Conservation (phyloP, 2,888 invertebrate genomes). For the Drosophila putrida region DNA sequence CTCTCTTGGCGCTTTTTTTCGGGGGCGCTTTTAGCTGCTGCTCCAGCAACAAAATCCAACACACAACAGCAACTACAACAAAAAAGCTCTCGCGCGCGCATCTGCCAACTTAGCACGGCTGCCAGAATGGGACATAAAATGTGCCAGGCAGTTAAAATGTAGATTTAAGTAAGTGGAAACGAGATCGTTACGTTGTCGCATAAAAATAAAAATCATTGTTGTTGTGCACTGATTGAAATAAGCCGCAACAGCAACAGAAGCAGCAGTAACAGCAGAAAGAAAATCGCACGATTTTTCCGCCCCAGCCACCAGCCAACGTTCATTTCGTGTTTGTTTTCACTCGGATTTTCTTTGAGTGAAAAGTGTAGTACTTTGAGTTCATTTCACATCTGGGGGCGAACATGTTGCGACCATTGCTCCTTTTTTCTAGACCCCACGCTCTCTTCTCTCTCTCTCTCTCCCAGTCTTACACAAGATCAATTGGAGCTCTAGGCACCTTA, state of each 20-base stretch:
- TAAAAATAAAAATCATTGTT: conserved; percentile 85
- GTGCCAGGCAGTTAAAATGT: conserved; percentile 85
- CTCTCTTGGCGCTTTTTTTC: conserved; percentile 50
- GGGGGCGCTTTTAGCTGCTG: conserved; percentile 49
- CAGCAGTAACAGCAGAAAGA: conserved; percentile 42
- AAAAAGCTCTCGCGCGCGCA: conserved; percentile 71
- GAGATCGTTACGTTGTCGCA: conserved; percentile 86
- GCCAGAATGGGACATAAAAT: conserved; percentile 86
- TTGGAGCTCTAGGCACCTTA: conserved; percentile 59
- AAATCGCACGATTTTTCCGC: conserved; percentile 58
- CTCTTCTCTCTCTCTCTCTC: neutral
- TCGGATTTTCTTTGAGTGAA: conserved; percentile 72
- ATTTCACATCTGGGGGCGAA: conserved; percentile 46
- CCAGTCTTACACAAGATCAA: conserved; percentile 48
- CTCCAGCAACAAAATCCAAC: conserved; percentile 24
- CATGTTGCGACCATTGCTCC: conserved; percentile 62
- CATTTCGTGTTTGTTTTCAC: conserved; percentile 62
- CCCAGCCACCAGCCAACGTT: conserved; percentile 43
- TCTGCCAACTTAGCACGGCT: conserved; percentile 64
- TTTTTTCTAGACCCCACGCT: conserved; percentile 13
- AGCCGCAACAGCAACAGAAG: conserved; percentile 55
- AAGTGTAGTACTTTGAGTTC: conserved; percentile 40
- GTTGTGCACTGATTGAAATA: conserved; percentile 85
- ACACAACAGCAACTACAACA: conserved; percentile 18
- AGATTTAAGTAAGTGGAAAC: conserved; percentile 86